A percentile compares a stretch with the other conserved stretches of the same genome.
These are phyloP conservation scores for Drosophila gaucha DNA, from an alignment of 2,888 invertebrate genomes.

Conservation along the genomic window DNA sequence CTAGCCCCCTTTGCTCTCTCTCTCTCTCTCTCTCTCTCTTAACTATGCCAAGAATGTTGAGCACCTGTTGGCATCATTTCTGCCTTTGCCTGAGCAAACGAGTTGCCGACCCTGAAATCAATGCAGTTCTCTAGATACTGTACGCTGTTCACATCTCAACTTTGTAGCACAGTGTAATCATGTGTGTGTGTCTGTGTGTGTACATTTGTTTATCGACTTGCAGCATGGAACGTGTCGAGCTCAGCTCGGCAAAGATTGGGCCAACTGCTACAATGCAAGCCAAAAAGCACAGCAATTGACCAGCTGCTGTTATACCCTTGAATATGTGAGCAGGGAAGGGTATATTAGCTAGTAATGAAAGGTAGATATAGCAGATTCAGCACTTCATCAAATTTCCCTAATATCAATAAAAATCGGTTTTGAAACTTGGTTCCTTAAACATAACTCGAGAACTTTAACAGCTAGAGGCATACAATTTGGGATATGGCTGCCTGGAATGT, in stretches of 20 bases:
- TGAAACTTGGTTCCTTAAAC: too few relatives aligned
- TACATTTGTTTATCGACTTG: conserved; percentile 27
- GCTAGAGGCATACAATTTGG: background rate
- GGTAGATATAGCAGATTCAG: too few relatives aligned
- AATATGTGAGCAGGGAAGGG: background rate
- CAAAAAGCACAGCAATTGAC: conserved; percentile 31
- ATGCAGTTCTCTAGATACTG: conserved; percentile 38
- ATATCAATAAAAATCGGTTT: too few relatives aligned
- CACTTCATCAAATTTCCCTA: too few relatives aligned
- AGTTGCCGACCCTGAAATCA: conserved; percentile 73
- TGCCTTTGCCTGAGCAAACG: conserved; percentile 36
- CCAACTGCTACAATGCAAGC: conserved; percentile 23
- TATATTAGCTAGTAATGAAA: background rate
- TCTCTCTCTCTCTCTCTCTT: conserved; percentile 34
- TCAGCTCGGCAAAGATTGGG: conserved; percentile 7
- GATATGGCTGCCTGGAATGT: background rate
- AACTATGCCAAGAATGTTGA: conserved; percentile 76
- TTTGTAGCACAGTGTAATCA: conserved; percentile 3
- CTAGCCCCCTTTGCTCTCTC: background rate
- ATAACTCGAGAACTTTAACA: background rate
- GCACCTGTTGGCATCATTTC: conserved; percentile 74
- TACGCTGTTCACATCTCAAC: background rate
- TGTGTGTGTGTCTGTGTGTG: conserved; percentile 1
- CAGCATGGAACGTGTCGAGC: conserved; percentile 45
- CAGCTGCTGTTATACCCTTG: conserved; percentile 43